phyloP scores from a whole-genome alignment of 1,140 invertebrate genomes.

The Uloborus diversus region DNA sequence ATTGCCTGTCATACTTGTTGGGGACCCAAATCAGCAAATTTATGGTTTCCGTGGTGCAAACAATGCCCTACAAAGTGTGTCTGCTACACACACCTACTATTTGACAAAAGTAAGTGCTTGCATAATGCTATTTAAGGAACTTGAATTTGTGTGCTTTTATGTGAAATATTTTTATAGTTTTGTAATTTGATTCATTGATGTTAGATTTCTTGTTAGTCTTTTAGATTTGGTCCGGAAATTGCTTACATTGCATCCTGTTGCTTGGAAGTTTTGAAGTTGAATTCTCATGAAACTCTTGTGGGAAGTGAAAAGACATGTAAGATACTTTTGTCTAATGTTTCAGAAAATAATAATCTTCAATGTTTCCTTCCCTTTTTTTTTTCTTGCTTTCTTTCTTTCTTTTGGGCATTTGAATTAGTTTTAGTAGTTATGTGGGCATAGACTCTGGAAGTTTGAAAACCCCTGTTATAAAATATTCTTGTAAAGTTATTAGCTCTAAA shows the following conservation, averaged over 20 bases:
- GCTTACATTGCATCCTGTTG: constrained; percentile 56
- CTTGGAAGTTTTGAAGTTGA: constrained; percentile 14
- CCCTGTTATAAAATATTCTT: no score
- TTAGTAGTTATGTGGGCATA: no score
- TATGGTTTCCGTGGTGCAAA: constrained; percentile 67
- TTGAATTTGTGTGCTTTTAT: no score
- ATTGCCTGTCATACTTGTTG: constrained; percentile 66
- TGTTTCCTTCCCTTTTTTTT: no score
- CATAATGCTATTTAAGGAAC: no score
- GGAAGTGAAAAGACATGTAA: constrained; percentile 32
- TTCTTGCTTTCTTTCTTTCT: no score
- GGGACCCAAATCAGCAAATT: constrained; percentile 68
- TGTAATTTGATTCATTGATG: neutral
- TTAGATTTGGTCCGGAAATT: constrained; percentile 61
- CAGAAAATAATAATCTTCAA: no score
- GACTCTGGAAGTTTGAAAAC: no score
- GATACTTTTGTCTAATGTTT: no score
- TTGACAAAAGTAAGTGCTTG: constrained; percentile 67
- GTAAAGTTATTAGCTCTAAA: no score
- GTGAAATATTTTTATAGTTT: no score
- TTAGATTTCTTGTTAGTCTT: constrained; percentile 59
- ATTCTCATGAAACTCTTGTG: neutral
- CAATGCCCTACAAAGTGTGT: constrained; percentile 64
- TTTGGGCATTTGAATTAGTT: no score
- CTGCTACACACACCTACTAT: constrained; percentile 64